These are phyloP conservation scores for Eristalinus sepulchralis DNA, from an alignment of 2,888 invertebrate species.

Conservation along the genomic window DNA sequence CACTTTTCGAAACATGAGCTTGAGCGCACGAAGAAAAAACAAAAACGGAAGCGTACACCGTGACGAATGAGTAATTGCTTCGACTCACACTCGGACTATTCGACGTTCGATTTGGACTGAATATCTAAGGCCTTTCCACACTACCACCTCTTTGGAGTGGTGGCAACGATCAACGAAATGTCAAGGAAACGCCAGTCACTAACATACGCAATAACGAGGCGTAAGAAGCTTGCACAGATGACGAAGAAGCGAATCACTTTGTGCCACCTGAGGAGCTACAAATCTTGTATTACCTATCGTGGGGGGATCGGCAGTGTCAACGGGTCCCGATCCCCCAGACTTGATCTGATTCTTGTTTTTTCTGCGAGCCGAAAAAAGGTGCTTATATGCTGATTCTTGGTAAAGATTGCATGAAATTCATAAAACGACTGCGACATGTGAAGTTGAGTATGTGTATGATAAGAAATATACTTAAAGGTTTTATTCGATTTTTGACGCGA, in stretches of 20 bases:
- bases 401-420: background rate
- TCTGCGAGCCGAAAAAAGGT: background rate
- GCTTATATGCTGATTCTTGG: background rate
- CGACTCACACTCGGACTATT: too few relatives aligned
- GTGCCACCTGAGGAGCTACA: constrained; percentile 36
- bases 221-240: constrained; percentile 3
- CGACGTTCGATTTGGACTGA: too few relatives aligned
- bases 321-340: too few relatives aligned
- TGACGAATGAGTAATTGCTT: too few relatives aligned
- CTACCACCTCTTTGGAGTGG: too few relatives aligned
- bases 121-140: too few relatives aligned
- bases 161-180: too few relatives aligned
- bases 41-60: too few relatives aligned
- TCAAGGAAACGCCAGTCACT: too few relatives aligned
- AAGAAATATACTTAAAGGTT: background rate
- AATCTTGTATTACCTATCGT: constrained; percentile 23
- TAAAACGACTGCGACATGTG: constrained; percentile 17
- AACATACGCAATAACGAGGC: constrained; percentile 45
- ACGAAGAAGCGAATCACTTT: constrained; percentile 14
- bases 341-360: background rate
- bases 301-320: too few relatives aligned
- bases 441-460: background rate
- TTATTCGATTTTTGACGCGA: background rate
- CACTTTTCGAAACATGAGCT: too few relatives aligned
- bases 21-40: too few relatives aligned